Evolutionary conservation across 2,113 vertebrate species (phyloP).

Genomic region (Hylia prasina): DNA sequence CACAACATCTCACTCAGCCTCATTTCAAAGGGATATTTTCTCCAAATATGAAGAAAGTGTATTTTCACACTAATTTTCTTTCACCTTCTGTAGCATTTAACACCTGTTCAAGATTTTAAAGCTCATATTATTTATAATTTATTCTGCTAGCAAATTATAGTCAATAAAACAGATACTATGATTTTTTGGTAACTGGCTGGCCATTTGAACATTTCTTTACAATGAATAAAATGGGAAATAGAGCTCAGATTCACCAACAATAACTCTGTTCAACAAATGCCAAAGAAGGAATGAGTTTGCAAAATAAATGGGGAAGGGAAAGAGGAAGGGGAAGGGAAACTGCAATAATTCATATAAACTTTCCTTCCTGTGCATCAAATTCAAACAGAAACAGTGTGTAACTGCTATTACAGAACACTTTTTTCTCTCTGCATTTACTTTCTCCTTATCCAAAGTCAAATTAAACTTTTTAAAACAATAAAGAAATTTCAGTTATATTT

Average conservation of each 20-base stretch:
- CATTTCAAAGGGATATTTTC: neutral
- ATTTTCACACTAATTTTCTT: conserved; percentile 7
- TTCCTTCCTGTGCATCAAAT: neutral
- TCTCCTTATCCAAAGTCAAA: neutral
- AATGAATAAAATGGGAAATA: neutral
- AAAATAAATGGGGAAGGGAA: neutral
- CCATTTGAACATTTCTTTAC: conserved; percentile 28
- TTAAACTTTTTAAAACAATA: neutral
- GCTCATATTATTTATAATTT: conserved; percentile 3
- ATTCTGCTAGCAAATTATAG: conserved; percentile 38
- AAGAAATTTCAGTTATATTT: neutral
- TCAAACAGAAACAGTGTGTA: neutral
- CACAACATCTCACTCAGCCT: neutral
- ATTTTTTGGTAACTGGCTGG: neutral
- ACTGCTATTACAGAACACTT: neutral
- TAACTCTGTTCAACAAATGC: neutral
- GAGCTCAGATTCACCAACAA: neutral
- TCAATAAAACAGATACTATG: neutral
- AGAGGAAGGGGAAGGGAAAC: neutral
- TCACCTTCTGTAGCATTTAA: conserved; percentile 5
- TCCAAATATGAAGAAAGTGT: neutral
- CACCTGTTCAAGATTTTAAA: neutral
- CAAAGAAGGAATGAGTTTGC: neutral
- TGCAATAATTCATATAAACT: neutral
- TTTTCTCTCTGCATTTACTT: neutral